phyloP scores from a whole-genome alignment of 92 coral and sea anemone species.

The Bergia sp. region DNA sequence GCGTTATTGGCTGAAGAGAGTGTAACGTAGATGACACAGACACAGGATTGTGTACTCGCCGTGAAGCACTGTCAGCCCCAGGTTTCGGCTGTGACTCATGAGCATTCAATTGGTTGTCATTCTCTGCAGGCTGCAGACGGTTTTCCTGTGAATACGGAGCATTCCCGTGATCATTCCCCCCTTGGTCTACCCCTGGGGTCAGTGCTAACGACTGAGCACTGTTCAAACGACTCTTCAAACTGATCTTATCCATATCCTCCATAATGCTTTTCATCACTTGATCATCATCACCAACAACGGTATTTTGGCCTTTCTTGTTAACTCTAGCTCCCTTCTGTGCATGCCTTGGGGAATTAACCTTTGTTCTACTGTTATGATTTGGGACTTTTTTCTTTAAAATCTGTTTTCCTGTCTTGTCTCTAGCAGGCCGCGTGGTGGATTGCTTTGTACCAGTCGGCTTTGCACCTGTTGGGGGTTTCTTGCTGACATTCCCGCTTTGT shows the following conservation, averaged over 20 bases:
- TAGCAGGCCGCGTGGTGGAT: neutral
- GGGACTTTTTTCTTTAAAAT: neutral
- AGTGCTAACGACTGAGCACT: constrained; percentile 59
- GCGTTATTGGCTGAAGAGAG: constrained; percentile 3
- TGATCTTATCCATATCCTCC: constrained; percentile 82
- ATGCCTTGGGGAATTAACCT: neutral
- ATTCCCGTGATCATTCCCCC: neutral
- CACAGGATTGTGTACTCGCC: constrained; percentile 37
- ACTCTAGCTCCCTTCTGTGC: neutral
- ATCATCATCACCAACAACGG: constrained; percentile 48
- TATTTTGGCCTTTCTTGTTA: neutral
- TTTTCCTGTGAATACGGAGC: neutral
- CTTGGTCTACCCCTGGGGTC: neutral
- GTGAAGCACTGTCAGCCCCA: neutral
- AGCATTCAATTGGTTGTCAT: neutral
- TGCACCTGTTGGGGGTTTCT: constrained; percentile 27
- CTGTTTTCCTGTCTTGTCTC: constrained; percentile 4
- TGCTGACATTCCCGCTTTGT: neutral
- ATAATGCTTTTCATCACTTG: constrained; percentile 71
- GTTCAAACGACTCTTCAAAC: constrained; percentile 63
- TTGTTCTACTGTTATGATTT: neutral
- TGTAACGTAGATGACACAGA: neutral
- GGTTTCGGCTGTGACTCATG: neutral
- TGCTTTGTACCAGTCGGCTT: constrained; percentile 14
- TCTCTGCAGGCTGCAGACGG: neutral